These are phyloP conservation scores for Ormia ochracea DNA, from an alignment of 2,888 invertebrate genomes.

Conservation along the genomic window DNA sequence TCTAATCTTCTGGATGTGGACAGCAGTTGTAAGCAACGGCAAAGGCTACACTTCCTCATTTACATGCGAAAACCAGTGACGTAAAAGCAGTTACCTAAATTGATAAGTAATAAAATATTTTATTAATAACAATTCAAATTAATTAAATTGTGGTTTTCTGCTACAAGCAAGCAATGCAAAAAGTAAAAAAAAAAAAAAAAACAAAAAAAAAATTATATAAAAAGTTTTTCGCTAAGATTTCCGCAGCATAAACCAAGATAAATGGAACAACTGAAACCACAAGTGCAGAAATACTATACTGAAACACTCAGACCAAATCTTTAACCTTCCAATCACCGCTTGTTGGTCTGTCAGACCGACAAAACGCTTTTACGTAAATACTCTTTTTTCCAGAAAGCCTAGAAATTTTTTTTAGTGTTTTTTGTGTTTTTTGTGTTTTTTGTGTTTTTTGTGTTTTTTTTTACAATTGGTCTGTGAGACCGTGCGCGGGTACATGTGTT, in stretches of 20 bases:
- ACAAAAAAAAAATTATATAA: too few species aligned
- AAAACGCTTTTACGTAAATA: too few species aligned
- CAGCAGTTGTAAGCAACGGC: background rate
- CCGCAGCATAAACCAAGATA: conserved; percentile 15
- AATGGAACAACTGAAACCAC: conserved; percentile 40
- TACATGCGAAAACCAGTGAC: background rate
- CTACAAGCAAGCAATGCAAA: background rate
- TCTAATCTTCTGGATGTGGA: background rate
- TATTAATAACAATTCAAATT: background rate
- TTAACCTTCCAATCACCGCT: too few species aligned
- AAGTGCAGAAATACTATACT: conserved; percentile 1
- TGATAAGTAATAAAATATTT: background rate
- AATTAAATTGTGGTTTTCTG: conserved; percentile 35
- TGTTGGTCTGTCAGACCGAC: too few species aligned
- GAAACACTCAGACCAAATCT: conserved; percentile 20
- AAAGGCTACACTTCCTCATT: background rate
- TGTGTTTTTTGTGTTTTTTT: too few species aligned
- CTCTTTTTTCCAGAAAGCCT: too few species aligned
- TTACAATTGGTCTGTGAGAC: too few species aligned
- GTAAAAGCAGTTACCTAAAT: background rate
- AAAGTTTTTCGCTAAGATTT: conserved; percentile 6
- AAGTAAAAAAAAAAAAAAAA: too few species aligned
- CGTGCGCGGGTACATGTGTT: too few species aligned
- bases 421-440: too few species aligned
- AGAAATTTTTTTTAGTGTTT: too few species aligned